Percentiles rank a stretch among this genome's conserved stretches.
These are phyloP conservation scores for Spisula subtruncata DNA, from an alignment of 2,888 invertebrate genomes.

Conservation along the genomic window DNA sequence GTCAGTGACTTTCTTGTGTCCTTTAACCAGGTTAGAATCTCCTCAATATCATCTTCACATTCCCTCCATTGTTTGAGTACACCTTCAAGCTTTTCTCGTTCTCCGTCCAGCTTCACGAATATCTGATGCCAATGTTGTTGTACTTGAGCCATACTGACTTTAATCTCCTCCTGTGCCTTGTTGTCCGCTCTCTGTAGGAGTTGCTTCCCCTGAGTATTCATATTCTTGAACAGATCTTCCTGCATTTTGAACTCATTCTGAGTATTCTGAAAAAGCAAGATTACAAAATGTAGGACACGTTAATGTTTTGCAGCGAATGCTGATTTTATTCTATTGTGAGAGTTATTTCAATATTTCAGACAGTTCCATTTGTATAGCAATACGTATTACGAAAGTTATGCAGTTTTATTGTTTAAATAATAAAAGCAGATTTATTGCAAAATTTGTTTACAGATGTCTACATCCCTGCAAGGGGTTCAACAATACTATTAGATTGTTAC, in stretches of 20 bases:
- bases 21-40: conserved; percentile 84
- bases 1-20: conserved; percentile 79
- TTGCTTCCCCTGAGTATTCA: conserved; percentile 80
- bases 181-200: conserved; percentile 80
- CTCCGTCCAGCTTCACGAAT: conserved; percentile 77
- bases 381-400: too few species aligned
- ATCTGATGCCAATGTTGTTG: conserved; percentile 79
- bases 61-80: conserved; percentile 82
- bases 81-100: conserved; percentile 78
- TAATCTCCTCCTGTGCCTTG: conserved; percentile 76
- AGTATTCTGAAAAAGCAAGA: conserved; percentile 71
- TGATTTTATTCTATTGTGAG: background rate
- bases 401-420: too few species aligned
- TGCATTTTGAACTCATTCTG: conserved; percentile 82
- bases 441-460: too few species aligned
- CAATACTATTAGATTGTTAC: too few species aligned
- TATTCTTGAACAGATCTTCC: conserved; percentile 81
- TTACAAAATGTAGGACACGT: background rate
- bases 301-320: background rate
- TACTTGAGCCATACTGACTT: conserved; percentile 76
- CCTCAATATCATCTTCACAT: conserved; percentile 85
- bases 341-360: too few species aligned
- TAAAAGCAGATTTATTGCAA: too few species aligned
- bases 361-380: too few species aligned
- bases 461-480: too few species aligned